Evolutionary conservation across 2,888 invertebrate species (phyloP), one percentile per base, ranked within the genome.

Genomic region (Andrena dorsata): DNA sequence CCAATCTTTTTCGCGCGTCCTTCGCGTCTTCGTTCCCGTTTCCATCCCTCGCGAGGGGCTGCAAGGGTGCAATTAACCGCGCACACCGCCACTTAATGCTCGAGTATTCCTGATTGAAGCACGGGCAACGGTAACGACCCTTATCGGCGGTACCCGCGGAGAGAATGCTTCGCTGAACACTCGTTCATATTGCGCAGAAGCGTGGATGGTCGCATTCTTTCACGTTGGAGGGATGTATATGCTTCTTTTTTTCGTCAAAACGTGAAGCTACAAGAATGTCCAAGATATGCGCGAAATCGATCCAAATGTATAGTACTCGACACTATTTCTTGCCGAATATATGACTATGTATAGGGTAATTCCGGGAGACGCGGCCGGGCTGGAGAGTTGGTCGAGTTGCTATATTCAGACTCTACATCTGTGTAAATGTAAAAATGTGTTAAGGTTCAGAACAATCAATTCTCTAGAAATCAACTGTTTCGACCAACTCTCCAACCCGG

Each of bases 1-100:
- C 23, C 76, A 16, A 51, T 32, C 61, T 23, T 60, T 51, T 56
- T 70, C 61, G 61, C 51, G 66, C 66, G 20, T 58, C 49, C 41
- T 68, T 35, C 64, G 58, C 58, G 26, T 65, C 68, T 66, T 73
- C 73, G 68, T 68, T 73, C 74, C 26, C 68, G 68, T 65, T 72
- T 51, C 65, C 56, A 66, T 13, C 58, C 65, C 58, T 56, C 41
- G 56, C 53, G 32, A 70, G 58, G 64, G 16, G 16, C 23, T 64
- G 28, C 13, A 35, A 63, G 47, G 20, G 53, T 32, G 63, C 63
- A 70, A 76, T 76, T 70, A 70, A 76, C 66, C 60, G 32, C 58
- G 16, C 49, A 60, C 49, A 35, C 32, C 47, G 26, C 60, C 32
- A 60, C 61, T 74, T 32, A 35, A 49, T 49, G 5, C 49, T 75